Base-by-base conservation (phyloP, 1,140 invertebrate genomes). In the Phortica variegata region DNA sequence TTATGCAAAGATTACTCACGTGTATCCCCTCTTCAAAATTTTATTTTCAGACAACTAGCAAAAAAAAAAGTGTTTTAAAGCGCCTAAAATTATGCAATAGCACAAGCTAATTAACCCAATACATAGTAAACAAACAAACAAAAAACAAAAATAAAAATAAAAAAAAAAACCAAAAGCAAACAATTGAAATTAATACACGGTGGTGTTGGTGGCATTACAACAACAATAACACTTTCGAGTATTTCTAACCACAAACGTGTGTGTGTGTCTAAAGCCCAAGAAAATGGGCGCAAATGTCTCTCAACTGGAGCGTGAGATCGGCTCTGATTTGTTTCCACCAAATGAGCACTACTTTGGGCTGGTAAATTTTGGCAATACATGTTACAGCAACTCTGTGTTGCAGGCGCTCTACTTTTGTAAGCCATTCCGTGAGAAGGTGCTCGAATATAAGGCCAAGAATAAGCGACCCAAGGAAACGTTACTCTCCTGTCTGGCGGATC, bases 361-460 rank as follows among this genome's bases (percentile, higher is more conserved):
- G 80, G 93, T 97, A 52, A 98, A 97, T 86, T 99, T 99, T 85
- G 97, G 97, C 45, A 99, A 99, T 79, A 99, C 97, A 8, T 99
- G 97, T 79, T 99, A 99, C 75, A 97, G 95, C 76, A 99, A 99
- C 80, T 98, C 95, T 32, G 97, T 99, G 44, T 82, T 99, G 45
- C 97, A 99, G 86, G 97, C 97, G 15, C 82, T 99, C 44, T 99
- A 98, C 77, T 99, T 99, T 77, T 99, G 97, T 78, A 90, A 94
- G 73, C 96, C 96, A 52, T 99, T 99, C 77, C 85, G 97, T 77
- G 96, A 99, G 68, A 97, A 94, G 80, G 95, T 99, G 19, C 79
- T 99, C 41, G 94, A 97, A 77, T 99, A 99, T 76, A 98, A 98
- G 78, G 92, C 92, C 38, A 95, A 95, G 77, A 97, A 97, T 76